Base-by-base conservation (phyloP, 2,797 vertebrate species). In the Mus caroli region DNA sequence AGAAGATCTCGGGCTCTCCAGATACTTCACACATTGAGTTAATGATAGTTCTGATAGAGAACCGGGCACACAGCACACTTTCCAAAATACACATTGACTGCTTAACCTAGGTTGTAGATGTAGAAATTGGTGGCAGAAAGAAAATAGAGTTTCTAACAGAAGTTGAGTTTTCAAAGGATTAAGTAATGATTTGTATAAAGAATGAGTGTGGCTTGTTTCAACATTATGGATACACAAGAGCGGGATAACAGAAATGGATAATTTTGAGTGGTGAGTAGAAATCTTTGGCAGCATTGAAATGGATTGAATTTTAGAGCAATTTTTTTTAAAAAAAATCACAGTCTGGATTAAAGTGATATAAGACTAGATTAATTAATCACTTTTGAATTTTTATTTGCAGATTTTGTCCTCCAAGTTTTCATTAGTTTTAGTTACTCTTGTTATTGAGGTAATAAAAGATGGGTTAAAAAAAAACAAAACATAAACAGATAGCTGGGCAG, bases 201-300 rank as follows among this genome's bases (percentile, higher is more conserved):
- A 82, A 6, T 43, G 28, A 83, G 76, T 15, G 7, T 50, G 11
- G 4, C 50, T 92, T 64, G 12, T 79, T 85, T 22, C 43, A 96
- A 34, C 37, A n/a, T 15, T 17, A 7, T 76, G 20, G 13, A 60
- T 46, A 95, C 40, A 60, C 0, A 84, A 46, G 37, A 71, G 1
- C 26, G 92, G 95, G 37, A 26, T 62, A 86, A 60, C 40, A 67
- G 3, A 67, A 82, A 75, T 46, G 64, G 28, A 37, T 11, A 50
- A 31, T 86, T 94, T 67, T 80, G 43, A 91, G 71, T 73, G 54
- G 86, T 69, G 40, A 83, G 34, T 52, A 92, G 24, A 88, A 88
- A 64, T 76, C 4, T 82, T 79, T 60, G 50, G 9, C 34, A 77
- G 24, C 50, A 54, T 3, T 54, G 89, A 94, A 92, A 90, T 69